phyloP scores from a whole-genome alignment of 1,140 invertebrate species.

The Hyles euphorbiae region DNA sequence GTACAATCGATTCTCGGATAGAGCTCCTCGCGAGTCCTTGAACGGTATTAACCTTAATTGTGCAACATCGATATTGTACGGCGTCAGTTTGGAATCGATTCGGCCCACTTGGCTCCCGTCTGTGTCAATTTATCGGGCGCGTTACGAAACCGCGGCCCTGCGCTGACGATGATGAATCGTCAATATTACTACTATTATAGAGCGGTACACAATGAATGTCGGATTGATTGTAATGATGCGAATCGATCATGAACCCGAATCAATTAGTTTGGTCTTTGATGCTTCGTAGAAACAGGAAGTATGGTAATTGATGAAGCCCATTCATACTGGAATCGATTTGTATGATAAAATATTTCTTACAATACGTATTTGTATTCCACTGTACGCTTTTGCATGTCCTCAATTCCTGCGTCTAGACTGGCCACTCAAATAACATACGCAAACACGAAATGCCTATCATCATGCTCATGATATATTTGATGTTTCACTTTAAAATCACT shows the following conservation, averaged over 20 bases:
- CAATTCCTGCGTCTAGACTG: slow-evolving; percentile 8
- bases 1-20: slow-evolving; percentile 32
- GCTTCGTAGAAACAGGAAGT: slow-evolving; percentile 4
- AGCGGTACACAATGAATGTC: slow-evolving; percentile 16
- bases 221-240: slow-evolving; percentile 9
- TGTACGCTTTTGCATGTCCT: slow-evolving; percentile 1
- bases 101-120: slow-evolving; percentile 38
- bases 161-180: slow-evolving; percentile 40
- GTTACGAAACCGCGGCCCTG: slow-evolving; percentile 48
- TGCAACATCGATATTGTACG: slow-evolving; percentile 51
- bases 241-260: slow-evolving; percentile 6
- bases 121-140: slow-evolving; percentile 28
- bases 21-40: slow-evolving; percentile 42
- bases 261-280: slow-evolving; percentile 12
- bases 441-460: slow-evolving; percentile 5
- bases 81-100: slow-evolving; percentile 51
- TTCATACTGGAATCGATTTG: not conserved
- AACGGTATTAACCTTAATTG: slow-evolving; percentile 51
- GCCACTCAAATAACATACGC: slow-evolving; percentile 4
- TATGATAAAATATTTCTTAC: slow-evolving; percentile 1
- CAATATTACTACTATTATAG: slow-evolving; percentile 23
- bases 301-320: not conserved
- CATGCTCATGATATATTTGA: slow-evolving; percentile 3
- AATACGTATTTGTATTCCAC: slow-evolving; percentile 1
- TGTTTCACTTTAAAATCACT: not conserved